A percentile compares a stretch with the other conserved stretches of the same genome.
phyloP scores from a whole-genome alignment of 2,113 vertebrate species.

The Stegastes partitus region DNA sequence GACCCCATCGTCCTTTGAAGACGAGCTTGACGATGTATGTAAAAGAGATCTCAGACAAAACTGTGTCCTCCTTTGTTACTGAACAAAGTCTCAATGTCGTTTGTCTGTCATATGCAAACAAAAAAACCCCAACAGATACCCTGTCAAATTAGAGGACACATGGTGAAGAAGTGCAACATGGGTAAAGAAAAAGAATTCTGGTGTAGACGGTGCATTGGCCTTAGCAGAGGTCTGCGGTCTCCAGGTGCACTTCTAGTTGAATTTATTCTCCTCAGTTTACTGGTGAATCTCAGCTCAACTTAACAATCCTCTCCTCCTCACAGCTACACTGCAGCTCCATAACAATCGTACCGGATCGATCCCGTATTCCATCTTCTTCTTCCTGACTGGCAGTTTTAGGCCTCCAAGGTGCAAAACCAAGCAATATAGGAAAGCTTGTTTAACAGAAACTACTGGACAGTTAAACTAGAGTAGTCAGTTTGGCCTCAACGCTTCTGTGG shows the following conservation, averaged over 20 bases:
- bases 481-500: neutral
- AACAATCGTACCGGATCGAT: neutral
- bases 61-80: too few species aligned
- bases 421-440: conserved; percentile 1
- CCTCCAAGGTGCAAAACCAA: conserved; percentile 16
- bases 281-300: conserved; percentile 3
- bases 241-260: neutral
- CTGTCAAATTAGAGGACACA: too few species aligned
- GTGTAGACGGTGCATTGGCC: too few species aligned
- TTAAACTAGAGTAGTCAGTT: neutral
- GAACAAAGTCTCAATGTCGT: too few species aligned
- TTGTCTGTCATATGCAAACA: too few species aligned
- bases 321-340: neutral
- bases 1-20: too few species aligned
- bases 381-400: conserved; percentile 2
- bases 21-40: too few species aligned
- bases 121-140: too few species aligned
- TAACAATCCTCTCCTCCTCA: neutral
- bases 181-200: too few species aligned
- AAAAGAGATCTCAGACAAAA: too few species aligned
- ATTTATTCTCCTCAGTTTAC: neutral
- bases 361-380: neutral
- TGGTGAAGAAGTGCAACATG: too few species aligned
- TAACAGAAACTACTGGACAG: neutral
- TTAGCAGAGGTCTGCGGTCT: too few species aligned